Conservation (phyloP, 2,888 invertebrate genomes). For the Hermodice carunculata region DNA sequence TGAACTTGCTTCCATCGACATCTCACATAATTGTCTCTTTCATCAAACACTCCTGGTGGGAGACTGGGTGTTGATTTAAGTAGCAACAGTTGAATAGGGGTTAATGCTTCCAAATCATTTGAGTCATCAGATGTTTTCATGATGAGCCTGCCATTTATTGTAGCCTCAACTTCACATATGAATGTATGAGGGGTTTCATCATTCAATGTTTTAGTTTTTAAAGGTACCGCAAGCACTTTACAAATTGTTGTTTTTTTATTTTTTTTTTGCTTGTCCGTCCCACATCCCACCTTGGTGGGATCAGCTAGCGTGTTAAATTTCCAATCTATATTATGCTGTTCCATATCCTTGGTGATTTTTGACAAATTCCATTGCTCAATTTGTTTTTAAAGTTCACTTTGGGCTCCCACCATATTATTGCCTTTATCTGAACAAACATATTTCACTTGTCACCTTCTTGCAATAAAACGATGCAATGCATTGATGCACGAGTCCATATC, state of each 20-base stretch:
- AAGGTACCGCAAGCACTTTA: too few relatives aligned
- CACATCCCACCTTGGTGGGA: constrained; percentile 1
- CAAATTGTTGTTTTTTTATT: too few relatives aligned
- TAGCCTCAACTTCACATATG: background rate
- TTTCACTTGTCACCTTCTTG: too few relatives aligned
- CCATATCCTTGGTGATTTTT: background rate
- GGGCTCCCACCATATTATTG: background rate
- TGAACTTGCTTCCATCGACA: background rate
- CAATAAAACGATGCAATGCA: too few relatives aligned
- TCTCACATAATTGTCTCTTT: background rate
- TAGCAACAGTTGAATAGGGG: constrained; percentile 1
- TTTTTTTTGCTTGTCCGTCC: background rate
- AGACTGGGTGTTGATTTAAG: background rate
- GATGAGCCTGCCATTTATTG: background rate
- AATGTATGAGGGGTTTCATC: background rate
- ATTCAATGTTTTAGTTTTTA: background rate
- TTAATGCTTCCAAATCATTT: background rate
- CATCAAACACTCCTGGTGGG: background rate
- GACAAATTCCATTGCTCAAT: background rate
- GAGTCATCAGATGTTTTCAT: background rate
- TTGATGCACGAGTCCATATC: background rate
- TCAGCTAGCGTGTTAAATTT: background rate
- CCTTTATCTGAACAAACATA: too few relatives aligned
- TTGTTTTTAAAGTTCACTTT: background rate
- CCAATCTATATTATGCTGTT: background rate